phyloP scores from a whole-genome alignment of 2,797 vertebrate genomes.

The Saxicola maurus region DNA sequence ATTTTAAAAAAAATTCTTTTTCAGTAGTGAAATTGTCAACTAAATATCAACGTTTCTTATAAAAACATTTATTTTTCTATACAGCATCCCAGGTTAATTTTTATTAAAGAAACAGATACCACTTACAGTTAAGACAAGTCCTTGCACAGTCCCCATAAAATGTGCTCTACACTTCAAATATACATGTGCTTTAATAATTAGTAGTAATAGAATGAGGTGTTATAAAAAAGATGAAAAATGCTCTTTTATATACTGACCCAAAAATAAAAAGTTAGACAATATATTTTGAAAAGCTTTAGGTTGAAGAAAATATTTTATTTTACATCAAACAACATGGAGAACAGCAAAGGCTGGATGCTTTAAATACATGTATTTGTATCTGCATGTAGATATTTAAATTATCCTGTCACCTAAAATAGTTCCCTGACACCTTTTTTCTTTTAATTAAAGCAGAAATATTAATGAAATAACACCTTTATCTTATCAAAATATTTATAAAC shows the following conservation, averaged over 20 bases:
- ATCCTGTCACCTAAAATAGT: background rate
- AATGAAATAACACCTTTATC: background rate
- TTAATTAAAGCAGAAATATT: background rate
- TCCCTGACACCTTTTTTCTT: background rate
- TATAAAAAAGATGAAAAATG: background rate
- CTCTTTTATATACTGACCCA: background rate
- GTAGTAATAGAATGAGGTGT: background rate
- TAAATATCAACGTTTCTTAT: background rate
- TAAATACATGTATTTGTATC: background rate
- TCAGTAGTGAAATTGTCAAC: background rate
- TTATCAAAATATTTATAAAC: background rate
- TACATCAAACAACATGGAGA: background rate
- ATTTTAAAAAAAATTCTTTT: rapidly evolving
- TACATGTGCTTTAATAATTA: background rate
- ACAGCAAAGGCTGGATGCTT: background rate
- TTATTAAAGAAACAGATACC: background rate
- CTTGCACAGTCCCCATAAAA: background rate
- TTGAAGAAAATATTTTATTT: background rate
- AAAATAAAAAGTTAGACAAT: background rate
- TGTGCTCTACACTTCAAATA: background rate
- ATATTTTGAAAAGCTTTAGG: background rate
- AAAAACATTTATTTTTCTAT: background rate
- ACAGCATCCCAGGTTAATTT: background rate
- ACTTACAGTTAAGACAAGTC: background rate
- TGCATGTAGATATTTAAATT: background rate